phyloP scores from a whole-genome alignment of 35 echinoderm and acorn worm species.

The Ophiothrix spiculata region DNA sequence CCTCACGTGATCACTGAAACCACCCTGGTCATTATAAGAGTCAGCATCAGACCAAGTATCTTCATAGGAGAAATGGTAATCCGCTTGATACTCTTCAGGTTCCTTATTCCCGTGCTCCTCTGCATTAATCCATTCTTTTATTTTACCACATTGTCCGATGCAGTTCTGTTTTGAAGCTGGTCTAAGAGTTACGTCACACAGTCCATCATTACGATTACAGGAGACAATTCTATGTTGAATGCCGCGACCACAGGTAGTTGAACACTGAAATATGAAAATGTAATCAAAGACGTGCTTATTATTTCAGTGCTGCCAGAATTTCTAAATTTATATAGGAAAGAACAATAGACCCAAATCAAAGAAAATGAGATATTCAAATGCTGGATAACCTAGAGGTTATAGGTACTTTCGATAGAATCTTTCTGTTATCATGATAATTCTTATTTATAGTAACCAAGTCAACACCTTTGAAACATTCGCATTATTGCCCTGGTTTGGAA shows the following conservation, averaged over 20 bases:
- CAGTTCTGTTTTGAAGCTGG: not conserved
- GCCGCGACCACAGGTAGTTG: not conserved
- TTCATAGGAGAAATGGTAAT: not conserved
- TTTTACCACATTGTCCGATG: not conserved
- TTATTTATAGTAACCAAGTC: not conserved
- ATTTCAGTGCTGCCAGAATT: no score
- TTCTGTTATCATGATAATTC: not conserved
- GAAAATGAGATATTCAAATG: not conserved
- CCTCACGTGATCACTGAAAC: conserved; percentile 2
- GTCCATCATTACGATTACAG: conserved; percentile 3
- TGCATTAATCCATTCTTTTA: not conserved
- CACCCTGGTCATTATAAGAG: not conserved
- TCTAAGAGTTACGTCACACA: conserved; percentile 5
- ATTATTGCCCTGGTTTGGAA: not conserved
- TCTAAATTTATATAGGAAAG: no score
- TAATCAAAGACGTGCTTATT: no score
- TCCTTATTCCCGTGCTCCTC: not conserved
- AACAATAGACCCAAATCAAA: no score
- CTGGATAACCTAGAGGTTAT: not conserved
- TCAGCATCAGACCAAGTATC: not conserved
- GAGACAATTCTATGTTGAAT: conserved; percentile 2
- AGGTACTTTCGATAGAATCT: not conserved
- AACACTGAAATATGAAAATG: conserved; percentile 13
- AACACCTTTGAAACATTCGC: not conserved
- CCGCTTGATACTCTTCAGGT: not conserved